Conservation (phyloP, 2,888 invertebrate species). For the Amphipyra berbera region DNA sequence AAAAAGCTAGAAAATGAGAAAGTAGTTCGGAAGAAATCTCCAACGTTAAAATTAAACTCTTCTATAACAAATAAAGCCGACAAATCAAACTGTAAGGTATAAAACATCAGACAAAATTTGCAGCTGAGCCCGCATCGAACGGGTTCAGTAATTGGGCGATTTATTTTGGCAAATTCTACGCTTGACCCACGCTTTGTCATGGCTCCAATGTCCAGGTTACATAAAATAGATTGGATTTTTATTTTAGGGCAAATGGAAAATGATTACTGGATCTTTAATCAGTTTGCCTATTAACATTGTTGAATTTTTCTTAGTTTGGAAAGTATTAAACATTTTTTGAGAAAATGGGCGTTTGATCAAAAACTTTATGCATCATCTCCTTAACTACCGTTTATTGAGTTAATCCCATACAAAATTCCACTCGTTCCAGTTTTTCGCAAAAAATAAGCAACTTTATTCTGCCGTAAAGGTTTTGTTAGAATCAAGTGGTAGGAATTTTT, state of each 20-base stretch:
- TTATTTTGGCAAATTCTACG: conserved; percentile 35
- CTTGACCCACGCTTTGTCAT: conserved; percentile 23
- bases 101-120: conserved; percentile 25
- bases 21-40: not conserved
- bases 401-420: too few relatives aligned
- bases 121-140: conserved; percentile 39
- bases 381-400: too few relatives aligned
- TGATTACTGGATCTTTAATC: not conserved
- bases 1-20: not conserved
- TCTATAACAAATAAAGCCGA: conserved; percentile 15
- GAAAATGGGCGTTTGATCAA: not conserved
- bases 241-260: conserved; percentile 5
- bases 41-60: not conserved
- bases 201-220: conserved; percentile 4
- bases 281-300: conserved; percentile 1
- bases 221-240: conserved; percentile 19
- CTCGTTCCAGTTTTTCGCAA: too few relatives aligned
- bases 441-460: too few relatives aligned
- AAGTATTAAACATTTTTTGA: not conserved
- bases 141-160: conserved; percentile 31
- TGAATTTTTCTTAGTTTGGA: not conserved
- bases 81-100: conserved; percentile 25
- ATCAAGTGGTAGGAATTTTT: too few relatives aligned
- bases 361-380: not conserved
- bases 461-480: too few relatives aligned